These are phyloP conservation scores for Hippocampus guttulatus DNA, from an alignment of 2,113 vertebrate genomes.

Conservation along the genomic window DNA sequence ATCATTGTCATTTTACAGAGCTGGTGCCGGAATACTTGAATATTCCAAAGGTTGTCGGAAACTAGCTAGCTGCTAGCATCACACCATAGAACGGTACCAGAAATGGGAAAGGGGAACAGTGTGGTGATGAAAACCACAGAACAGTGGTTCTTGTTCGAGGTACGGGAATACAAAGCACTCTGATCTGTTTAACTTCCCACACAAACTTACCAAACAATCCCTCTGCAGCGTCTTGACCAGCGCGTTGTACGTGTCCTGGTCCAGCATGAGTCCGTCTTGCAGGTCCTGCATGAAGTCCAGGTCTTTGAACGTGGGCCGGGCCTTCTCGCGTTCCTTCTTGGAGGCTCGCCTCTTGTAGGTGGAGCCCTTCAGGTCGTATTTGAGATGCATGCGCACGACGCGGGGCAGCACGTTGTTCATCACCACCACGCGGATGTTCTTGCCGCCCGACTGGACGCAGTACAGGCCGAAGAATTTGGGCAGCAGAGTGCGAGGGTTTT, in stretches of 20 bases:
- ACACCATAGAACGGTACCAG: no score
- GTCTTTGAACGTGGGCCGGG: slow-evolving; percentile 91
- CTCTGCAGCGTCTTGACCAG: slow-evolving; percentile 92
- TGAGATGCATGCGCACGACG: slow-evolving; percentile 94
- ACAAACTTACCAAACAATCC: slow-evolving; percentile 88
- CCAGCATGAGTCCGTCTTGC: slow-evolving; percentile 87
- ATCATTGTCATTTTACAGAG: no score
- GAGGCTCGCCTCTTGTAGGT: slow-evolving; percentile 95
- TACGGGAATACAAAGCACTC: neutral
- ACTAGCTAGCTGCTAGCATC: no score
- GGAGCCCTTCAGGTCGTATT: slow-evolving; percentile 95
- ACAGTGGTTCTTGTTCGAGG: no score
- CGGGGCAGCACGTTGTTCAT: slow-evolving; percentile 98
- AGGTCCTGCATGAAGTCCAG: slow-evolving; percentile 96
- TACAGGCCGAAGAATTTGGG: slow-evolving; percentile 98
- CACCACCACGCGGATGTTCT: slow-evolving; percentile 96
- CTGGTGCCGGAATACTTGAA: no score
- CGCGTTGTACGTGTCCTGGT: slow-evolving; percentile 88
- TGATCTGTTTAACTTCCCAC: neutral
- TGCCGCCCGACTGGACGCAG: slow-evolving; percentile 94
- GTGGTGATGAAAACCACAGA: no score
- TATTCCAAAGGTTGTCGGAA: no score
- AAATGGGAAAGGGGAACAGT: no score
- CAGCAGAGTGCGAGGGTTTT: slow-evolving; percentile 93
- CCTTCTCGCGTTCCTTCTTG: slow-evolving; percentile 94